Percentiles rank a stretch among this genome's conserved stretches.
Conservation (phyloP, 2,113 vertebrate species). For the Ornithorhynchus anatinus region DNA sequence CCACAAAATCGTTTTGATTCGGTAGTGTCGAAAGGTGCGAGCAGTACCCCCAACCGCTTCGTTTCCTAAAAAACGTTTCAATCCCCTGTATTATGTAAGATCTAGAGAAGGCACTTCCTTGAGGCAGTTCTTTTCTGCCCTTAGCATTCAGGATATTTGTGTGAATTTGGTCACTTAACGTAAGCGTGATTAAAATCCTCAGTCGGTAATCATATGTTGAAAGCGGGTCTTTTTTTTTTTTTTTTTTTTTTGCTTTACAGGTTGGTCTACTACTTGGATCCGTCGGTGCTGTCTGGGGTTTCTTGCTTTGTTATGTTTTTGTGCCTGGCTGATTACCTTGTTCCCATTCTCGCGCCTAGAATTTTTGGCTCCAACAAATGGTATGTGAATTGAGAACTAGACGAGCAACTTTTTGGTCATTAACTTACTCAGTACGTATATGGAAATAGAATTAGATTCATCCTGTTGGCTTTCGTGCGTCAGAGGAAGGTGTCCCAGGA, state of each 20-base stretch:
- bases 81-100: slow-evolving; percentile 15
- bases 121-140: not conserved
- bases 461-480: too few relatives aligned
- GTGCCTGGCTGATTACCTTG: slow-evolving; percentile 95
- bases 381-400: slow-evolving; percentile 68
- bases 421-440: not conserved
- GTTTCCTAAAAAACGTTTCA: not conserved
- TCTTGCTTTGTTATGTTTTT: slow-evolving; percentile 93
- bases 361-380: slow-evolving; percentile 97
- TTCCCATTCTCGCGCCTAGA: slow-evolving; percentile 91
- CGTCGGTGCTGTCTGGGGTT: slow-evolving; percentile 93
- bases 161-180: slow-evolving; percentile 1
- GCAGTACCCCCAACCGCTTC: not conserved
- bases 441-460: too few relatives aligned
- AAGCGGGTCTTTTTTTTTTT: not conserved
- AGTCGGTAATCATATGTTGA: not conserved
- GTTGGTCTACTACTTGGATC: slow-evolving; percentile 93
- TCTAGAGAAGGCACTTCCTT: slow-evolving; percentile 22
- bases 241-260: slow-evolving; percentile 67
- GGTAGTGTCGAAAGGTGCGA: not conserved
- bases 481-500: not conserved
- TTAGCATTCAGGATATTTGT: not conserved
- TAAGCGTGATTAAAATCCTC: not conserved
- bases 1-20: not conserved
- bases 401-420: not conserved